These are phyloP conservation scores for Holothuria glaberrima DNA, from an alignment of 35 echinoderm and acorn worm genomes.

Conservation along the genomic window DNA sequence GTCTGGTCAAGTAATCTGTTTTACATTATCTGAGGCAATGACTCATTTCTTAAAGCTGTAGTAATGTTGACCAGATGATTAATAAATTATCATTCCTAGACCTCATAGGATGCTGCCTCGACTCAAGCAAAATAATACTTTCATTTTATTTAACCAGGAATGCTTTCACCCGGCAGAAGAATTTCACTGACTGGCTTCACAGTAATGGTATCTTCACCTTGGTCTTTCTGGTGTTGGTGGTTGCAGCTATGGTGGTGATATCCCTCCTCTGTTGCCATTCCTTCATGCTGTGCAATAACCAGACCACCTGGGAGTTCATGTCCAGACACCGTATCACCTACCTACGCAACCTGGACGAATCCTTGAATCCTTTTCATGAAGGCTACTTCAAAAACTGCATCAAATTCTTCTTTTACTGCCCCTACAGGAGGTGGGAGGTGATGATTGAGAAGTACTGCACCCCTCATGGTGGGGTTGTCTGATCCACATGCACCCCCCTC, in stretches of 20 bases:
- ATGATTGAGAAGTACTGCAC: conserved; percentile 69
- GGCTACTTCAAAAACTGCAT: conserved; percentile 85
- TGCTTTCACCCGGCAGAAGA: conserved; percentile 69
- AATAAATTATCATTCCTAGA: too few species aligned
- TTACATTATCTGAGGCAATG: too few species aligned
- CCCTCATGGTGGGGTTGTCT: background rate
- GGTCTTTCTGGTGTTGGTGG: conserved; percentile 62
- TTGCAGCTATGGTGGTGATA: conserved; percentile 64
- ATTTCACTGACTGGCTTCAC: conserved; percentile 75
- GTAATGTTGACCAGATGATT: too few species aligned
- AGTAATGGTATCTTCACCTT: conserved; percentile 77
- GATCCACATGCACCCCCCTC: too few species aligned
- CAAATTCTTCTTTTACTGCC: conserved; percentile 97
- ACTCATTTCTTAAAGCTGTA: too few species aligned
- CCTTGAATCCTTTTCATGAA: conserved; percentile 90
- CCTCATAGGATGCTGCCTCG: too few species aligned
- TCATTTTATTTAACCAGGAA: conserved; percentile 62
- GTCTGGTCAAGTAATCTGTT: too few species aligned
- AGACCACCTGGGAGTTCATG: conserved; percentile 99
- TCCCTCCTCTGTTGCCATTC: conserved; percentile 85
- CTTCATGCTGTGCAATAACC: conserved; percentile 91
- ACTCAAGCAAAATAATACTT: too few species aligned
- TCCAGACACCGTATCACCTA: conserved; percentile 91
- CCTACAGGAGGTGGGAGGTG: conserved; percentile 81
- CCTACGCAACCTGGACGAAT: conserved; percentile 79